phyloP scores from a whole-genome alignment of 2,888 invertebrate genomes.

The Melieria picta region DNA sequence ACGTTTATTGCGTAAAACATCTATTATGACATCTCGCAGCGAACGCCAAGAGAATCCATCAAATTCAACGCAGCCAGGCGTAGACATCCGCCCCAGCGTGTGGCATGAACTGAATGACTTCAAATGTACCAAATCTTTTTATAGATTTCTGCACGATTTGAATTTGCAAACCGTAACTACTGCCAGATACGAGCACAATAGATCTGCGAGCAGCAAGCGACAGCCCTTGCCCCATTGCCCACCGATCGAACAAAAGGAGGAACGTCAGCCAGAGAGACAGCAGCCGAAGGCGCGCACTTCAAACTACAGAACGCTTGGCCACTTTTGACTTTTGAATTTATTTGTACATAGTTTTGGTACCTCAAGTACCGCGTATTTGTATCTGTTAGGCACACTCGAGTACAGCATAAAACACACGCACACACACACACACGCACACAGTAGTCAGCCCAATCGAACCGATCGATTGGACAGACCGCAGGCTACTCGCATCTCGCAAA shows the following conservation, averaged over 20 bases:
- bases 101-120: background rate
- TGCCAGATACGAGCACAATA: constrained; percentile 46
- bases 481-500: too few relatives aligned
- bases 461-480: too few relatives aligned
- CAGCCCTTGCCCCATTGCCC: background rate
- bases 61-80: constrained; percentile 34
- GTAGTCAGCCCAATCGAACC: too few relatives aligned
- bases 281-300: constrained; percentile 12
- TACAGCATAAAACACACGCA: constrained; percentile 20
- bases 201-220: constrained; percentile 8
- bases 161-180: constrained; percentile 51
- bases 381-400: background rate
- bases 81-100: constrained; percentile 23
- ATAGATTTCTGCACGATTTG: constrained; percentile 57
- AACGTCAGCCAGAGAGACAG: background rate
- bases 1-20: constrained; percentile 44
- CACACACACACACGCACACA: constrained; percentile 11
- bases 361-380: background rate
- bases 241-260: background rate
- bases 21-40: constrained; percentile 42
- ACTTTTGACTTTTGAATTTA: background rate
- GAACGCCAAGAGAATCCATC: constrained; percentile 51
- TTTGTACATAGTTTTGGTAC: constrained; percentile 31
- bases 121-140: constrained; percentile 48
- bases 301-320: too few relatives aligned